Evolutionary conservation across 1,140 invertebrate species (phyloP), one percentile per base, ranked within the genome.

Genomic region (Rhyacophila brunnea): DNA sequence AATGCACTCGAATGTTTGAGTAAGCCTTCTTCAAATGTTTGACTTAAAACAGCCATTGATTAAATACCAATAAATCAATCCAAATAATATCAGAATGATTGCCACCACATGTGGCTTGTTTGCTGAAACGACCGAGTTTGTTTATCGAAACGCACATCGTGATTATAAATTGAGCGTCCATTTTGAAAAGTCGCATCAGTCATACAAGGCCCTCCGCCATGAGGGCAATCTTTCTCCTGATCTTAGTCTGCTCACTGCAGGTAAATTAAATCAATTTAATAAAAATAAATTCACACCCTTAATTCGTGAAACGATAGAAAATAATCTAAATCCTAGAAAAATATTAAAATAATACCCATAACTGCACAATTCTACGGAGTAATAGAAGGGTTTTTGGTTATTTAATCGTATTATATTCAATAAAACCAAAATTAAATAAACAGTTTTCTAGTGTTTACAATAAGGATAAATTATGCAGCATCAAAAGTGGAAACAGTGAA

Each of bases 191-290:
- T 2, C 18, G 51, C 49, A 64, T 64, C 62, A 64, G 62, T 64
- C 58, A 52, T 18, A 57, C 53, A 51, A 50, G 47, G 53, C 58
- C 62, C 57, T 64, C 62, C 52, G 62, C 53, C 43, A 64, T 64
- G 62, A 64, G 58, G 62, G 62, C 57, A 32, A 42, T 46, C 32
- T 34, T 60, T 46, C 56, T 64, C 58, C 62, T 64, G 62, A 64
- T 64, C 62, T 58, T 64, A 57, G 45, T 64, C 62, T 64, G 62
- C 62, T 56, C 53, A 28, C 52, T 58, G 62, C 62, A 64, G 62
- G 62, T 64, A 64, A 55, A 47, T 19, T 28, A 28, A 28, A 5
- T 28, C 9, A 28, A 11, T 13, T 49, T 34, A n/a, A 49, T 13
- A 49, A 5, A 10, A 50, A 35, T 9, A 14, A 35, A 36, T 15